phyloP scores from a whole-genome alignment of 2,113 vertebrate species.

The Leucoraja erinaceus region DNA sequence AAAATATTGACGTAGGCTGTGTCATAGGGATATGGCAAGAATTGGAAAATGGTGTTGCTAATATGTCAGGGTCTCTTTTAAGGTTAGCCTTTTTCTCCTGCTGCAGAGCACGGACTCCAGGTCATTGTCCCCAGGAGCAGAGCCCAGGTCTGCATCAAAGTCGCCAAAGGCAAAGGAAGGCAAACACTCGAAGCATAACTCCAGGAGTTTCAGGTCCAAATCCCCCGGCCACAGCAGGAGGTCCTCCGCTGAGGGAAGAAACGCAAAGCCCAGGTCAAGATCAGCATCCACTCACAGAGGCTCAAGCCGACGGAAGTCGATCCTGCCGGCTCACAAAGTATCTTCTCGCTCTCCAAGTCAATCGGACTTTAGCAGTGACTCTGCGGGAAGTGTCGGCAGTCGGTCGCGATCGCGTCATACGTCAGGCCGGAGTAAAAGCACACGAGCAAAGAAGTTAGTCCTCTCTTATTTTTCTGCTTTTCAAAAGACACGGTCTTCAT shows the following conservation, averaged over 20 bases:
- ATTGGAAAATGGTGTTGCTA: neutral
- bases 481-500: neutral
- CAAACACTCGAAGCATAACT: slow-evolving; percentile 52
- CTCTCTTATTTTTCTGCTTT: neutral
- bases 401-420: slow-evolving; percentile 48
- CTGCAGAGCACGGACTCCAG: slow-evolving; percentile 71
- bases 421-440: slow-evolving; percentile 60
- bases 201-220: slow-evolving; percentile 53
- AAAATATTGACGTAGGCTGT: slow-evolving; percentile 34
- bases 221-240: slow-evolving; percentile 55
- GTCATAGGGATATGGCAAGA: slow-evolving; percentile 33
- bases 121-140: slow-evolving; percentile 61
- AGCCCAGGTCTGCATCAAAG: slow-evolving; percentile 53
- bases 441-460: slow-evolving; percentile 73
- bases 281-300: slow-evolving; percentile 58
- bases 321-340: slow-evolving; percentile 52
- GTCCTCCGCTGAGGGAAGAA: slow-evolving; percentile 55
- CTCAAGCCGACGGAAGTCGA: slow-evolving; percentile 61
- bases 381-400: slow-evolving; percentile 63
- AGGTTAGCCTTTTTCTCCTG: slow-evolving; percentile 47
- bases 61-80: neutral
- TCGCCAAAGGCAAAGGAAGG: slow-evolving; percentile 56
- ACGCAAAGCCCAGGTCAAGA: slow-evolving; percentile 53
- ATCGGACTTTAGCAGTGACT: slow-evolving; percentile 75
- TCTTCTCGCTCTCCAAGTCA: slow-evolving; percentile 65